Evolutionary conservation across 2,113 vertebrate genomes (phyloP), one percentile per base, ranked within the genome.

Genomic region (Leucosticte australis): DNA sequence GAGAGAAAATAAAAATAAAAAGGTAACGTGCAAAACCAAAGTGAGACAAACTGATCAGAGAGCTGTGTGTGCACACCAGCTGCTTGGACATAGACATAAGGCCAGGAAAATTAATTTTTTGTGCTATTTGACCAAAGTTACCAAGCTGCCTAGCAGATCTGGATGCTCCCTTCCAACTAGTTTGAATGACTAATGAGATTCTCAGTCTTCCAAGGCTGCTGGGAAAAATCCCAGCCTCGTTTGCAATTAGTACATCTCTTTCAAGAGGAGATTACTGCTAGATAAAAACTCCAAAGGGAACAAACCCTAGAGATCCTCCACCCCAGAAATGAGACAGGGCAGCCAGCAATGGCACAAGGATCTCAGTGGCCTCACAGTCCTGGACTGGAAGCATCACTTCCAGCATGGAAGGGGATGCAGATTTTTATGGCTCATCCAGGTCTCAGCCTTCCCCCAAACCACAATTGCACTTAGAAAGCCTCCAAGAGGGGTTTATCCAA

Each of bases 391-490:
- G 74, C 64, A 82, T 50, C 47, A 35, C 41, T 89, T 84, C 86
- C 83, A 90, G 0, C 50, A 18, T 0, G 3, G 68, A 49, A 87
- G 41, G 56, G 47, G 69, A 67, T 6, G 41, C 17, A 46, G 60
- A 33, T 89, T 70, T 64, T 52, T 63, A 89, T 89, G 94, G 86
- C 89, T 95, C 87, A 76, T 46, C 35, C 55, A 56, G 17, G 44
- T 80, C 86, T 67, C 75, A 70, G 75, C 88, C 94, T 87, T 55
- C 35, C 65, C 81, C 90, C 69, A 86, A n/a, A 79, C 31, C 83
- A 92, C 87, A 96, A 91, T n/a, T 94, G 92, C 95, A 95, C 94
- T 94, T 91, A 75, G 64, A 92, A 89, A 91, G 53, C 57, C 74
- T 84, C 75, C 74, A 79, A 20, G 0, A 71, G 41, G 73, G 49